Conservation (phyloP, 1,140 invertebrate genomes). For the Sycophila sp. region DNA sequence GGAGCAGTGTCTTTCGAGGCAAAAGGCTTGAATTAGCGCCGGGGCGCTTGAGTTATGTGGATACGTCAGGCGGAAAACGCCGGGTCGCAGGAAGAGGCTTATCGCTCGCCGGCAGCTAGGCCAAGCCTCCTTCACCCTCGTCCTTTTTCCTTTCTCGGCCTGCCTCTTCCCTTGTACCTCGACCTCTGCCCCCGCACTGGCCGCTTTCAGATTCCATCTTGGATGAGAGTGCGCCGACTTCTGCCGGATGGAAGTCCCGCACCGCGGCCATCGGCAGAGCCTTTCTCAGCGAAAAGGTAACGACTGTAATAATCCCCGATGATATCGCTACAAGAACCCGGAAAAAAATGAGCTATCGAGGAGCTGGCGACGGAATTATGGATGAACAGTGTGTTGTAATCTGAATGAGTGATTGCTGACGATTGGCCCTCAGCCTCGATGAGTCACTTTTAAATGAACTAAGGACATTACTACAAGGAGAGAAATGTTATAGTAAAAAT, state of each 20-base stretch:
- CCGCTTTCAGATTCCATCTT: background rate
- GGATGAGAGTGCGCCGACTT: too few relatives aligned
- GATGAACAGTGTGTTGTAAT: background rate
- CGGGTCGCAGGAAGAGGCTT: slow-evolving; percentile 10
- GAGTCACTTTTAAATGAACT: too few relatives aligned
- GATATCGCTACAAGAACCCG: background rate
- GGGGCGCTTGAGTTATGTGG: slow-evolving; percentile 8
- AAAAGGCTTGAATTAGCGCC: slow-evolving; percentile 19
- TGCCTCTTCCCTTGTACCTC: background rate
- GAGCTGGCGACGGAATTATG: background rate
- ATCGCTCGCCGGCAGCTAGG: background rate
- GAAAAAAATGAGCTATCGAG: background rate
- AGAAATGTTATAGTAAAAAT: too few relatives aligned
- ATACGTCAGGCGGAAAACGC: slow-evolving; percentile 11
- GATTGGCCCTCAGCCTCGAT: too few relatives aligned
- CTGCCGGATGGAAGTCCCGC: too few relatives aligned
- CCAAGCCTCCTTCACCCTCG: background rate
- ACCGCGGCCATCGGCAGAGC: background rate
- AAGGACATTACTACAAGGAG: too few relatives aligned
- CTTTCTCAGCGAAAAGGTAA: slow-evolving; percentile 6
- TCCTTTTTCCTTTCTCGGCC: background rate
- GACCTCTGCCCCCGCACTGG: too few relatives aligned
- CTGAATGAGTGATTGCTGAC: background rate
- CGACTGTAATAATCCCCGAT: background rate
- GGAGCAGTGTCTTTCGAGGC: slow-evolving; percentile 2